phyloP scores from a whole-genome alignment of 1,140 invertebrate genomes.

The Rhizoglyphus robini region DNA sequence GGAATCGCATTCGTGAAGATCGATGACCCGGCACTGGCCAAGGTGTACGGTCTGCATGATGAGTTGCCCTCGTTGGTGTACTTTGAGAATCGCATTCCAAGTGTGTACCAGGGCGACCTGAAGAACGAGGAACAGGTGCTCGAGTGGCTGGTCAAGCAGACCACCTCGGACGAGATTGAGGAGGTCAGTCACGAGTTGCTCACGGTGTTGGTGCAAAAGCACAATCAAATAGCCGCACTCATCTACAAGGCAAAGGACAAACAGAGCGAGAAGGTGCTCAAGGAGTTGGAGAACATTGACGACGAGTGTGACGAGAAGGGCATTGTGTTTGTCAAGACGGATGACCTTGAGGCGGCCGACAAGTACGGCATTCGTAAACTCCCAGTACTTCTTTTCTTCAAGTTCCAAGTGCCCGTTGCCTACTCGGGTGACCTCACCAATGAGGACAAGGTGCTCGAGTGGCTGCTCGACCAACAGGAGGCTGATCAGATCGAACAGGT shows the following conservation, averaged over 20 bases:
- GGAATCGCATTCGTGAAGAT: conserved; percentile 31
- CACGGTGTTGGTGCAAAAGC: conserved; percentile 68
- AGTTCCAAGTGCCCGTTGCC: conserved; percentile 28
- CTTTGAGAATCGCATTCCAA: conserved; percentile 80
- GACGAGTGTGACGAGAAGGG: conserved; percentile 30
- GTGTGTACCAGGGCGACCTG: conserved; percentile 67
- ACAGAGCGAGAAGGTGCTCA: conserved; percentile 68
- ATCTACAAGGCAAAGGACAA: conserved; percentile 51
- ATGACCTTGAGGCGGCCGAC: conserved; percentile 29
- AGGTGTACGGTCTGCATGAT: conserved; percentile 29
- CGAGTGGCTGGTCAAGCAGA: conserved; percentile 78
- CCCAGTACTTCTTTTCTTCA: conserved; percentile 31
- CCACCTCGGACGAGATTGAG: conserved; percentile 87
- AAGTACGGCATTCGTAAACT: conserved; percentile 29
- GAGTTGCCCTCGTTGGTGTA: conserved; percentile 45
- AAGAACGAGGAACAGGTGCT: conserved; percentile 79
- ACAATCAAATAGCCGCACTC: conserved; percentile 66
- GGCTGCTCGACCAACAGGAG: conserved; percentile 77
- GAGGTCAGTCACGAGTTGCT: conserved; percentile 89
- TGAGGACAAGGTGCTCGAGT: conserved; percentile 76
- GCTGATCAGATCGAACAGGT: conserved; percentile 86
- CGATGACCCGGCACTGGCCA: conserved; percentile 28
- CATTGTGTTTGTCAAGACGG: conserved; percentile 31
- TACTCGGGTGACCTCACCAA: conserved; percentile 59
- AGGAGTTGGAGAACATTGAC: conserved; percentile 49